These are phyloP conservation scores for Xenopus tropicalis DNA, from an alignment of 2,113 vertebrate species.

Conservation along the genomic window DNA sequence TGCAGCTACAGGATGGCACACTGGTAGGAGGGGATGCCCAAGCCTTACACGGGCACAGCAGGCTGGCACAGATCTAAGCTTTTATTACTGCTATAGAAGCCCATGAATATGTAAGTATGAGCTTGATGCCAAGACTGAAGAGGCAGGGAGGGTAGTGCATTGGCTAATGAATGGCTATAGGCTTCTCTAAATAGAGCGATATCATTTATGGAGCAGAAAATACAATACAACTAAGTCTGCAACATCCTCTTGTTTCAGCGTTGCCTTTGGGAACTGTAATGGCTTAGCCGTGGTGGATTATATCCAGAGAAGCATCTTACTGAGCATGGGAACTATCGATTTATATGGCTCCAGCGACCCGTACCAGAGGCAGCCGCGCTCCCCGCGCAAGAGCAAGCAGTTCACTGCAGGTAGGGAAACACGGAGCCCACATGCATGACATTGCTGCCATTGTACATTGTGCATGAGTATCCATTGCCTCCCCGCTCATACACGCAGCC, in stretches of 20 bases:
- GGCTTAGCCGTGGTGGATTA: conserved; percentile 93
- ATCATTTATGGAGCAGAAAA: too few relatives aligned
- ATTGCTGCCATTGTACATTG: conserved; percentile 29
- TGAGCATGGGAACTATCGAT: conserved; percentile 89
- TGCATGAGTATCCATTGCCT: neutral
- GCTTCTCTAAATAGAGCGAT: too few relatives aligned
- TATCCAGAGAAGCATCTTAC: conserved; percentile 86
- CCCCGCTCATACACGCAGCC: neutral
- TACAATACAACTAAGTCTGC: too few relatives aligned
- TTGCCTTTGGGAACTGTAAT: conserved; percentile 92
- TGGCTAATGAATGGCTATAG: too few relatives aligned
- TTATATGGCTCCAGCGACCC: conserved; percentile 86
- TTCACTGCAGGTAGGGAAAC: conserved; percentile 85
- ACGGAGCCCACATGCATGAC: conserved; percentile 53
- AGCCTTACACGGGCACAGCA: too few relatives aligned
- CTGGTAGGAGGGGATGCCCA: too few relatives aligned
- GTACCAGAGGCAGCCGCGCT: conserved; percentile 81
- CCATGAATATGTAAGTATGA: too few relatives aligned
- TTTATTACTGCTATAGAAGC: too few relatives aligned
- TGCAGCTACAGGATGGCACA: too few relatives aligned
- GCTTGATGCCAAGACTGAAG: too few relatives aligned
- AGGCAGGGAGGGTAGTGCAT: too few relatives aligned
- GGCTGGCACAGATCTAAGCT: too few relatives aligned
- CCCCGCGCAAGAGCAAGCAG: conserved; percentile 91
- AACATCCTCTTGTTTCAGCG: conserved; percentile 56